Conservation (phyloP, 2,113 vertebrate genomes). For the Canis aureus region DNA sequence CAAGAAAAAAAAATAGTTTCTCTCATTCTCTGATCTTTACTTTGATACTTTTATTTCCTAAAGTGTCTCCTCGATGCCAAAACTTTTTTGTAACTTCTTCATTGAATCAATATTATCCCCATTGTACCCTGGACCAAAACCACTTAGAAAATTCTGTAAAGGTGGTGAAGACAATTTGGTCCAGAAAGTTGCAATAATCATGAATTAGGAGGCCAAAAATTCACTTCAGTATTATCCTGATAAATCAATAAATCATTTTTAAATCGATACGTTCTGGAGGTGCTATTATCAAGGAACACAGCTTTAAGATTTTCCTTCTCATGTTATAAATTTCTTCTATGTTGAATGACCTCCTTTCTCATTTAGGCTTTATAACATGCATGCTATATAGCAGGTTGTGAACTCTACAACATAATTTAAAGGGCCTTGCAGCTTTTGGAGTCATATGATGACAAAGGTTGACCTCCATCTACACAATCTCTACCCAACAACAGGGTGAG, state of each 20-base stretch:
- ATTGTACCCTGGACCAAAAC: neutral
- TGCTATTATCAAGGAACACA: neutral
- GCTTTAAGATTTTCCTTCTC: neutral
- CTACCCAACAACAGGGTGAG: neutral
- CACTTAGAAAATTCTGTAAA: neutral
- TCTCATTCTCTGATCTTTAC: neutral
- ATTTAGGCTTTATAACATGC: neutral
- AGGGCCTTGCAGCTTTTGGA: neutral
- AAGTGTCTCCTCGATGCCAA: neutral
- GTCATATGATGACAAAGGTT: neutral
- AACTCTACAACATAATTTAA: neutral
- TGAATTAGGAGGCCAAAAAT: neutral
- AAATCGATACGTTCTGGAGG: neutral
- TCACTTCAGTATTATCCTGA: neutral
- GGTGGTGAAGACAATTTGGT: neutral
- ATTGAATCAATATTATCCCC: neutral
- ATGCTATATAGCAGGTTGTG: neutral
- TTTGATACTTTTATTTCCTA: neutral
- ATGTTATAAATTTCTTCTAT: neutral
- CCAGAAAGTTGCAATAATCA: neutral
- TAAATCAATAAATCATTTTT: neutral
- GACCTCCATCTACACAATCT: neutral
- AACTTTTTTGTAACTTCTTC: neutral
- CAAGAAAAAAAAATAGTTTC: neutral
- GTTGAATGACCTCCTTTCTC: neutral